These are phyloP conservation scores for Danio jaintianensis DNA, from an alignment of 2,797 vertebrate genomes.

Conservation along the genomic window DNA sequence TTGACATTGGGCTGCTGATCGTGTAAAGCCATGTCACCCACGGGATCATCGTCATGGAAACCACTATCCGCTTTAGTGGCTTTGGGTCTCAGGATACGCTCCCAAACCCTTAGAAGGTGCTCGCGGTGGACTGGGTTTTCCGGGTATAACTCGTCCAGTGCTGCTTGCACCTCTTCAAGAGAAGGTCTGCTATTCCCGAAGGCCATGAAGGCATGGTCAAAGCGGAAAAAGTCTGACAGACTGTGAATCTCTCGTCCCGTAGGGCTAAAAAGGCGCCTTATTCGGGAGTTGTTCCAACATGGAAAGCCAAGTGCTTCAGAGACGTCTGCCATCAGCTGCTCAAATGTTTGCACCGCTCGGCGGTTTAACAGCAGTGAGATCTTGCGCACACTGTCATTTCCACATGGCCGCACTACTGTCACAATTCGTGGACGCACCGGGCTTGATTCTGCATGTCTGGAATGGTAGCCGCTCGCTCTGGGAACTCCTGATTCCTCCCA, in stretches of 20 bases:
- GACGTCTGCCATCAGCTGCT: constrained; percentile 90
- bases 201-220: constrained; percentile 90
- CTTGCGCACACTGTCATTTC: constrained; percentile 81
- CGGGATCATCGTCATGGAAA: constrained; percentile 73
- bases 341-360: constrained; percentile 91
- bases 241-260: constrained; percentile 88
- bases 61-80: constrained; percentile 82
- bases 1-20: constrained; percentile 64
- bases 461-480: constrained; percentile 75
- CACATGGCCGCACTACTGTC: constrained; percentile 87
- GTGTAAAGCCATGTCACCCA: constrained; percentile 9
- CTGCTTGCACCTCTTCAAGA: constrained; percentile 82
- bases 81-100: constrained; percentile 82
- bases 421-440: constrained; percentile 88
- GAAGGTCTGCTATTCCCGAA: constrained; percentile 87
- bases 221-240: constrained; percentile 91
- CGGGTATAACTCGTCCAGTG: constrained; percentile 90
- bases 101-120: constrained; percentile 77
- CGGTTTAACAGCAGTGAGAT: constrained; percentile 92
- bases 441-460: constrained; percentile 84
- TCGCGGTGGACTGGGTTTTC: constrained; percentile 77
- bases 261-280: constrained; percentile 90
- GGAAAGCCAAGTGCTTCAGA: constrained; percentile 95
- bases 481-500: constrained; percentile 33
- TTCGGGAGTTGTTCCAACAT: constrained; percentile 89